Evolutionary conservation across 2,888 invertebrate species (phyloP).

Genomic region (Eretmocerus hayati): DNA sequence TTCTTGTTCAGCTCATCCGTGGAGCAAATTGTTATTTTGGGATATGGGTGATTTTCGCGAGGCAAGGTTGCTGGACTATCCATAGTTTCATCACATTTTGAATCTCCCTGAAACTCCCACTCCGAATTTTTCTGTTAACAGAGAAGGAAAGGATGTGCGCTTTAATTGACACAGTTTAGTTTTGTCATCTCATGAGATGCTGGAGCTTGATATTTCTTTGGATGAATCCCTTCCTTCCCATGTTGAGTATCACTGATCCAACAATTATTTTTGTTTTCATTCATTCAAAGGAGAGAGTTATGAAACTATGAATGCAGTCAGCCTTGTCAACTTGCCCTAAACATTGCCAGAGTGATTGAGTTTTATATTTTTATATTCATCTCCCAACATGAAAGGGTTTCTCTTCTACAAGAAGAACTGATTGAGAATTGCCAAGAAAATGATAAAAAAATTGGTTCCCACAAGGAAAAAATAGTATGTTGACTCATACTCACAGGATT

Average conservation of each 20-base stretch:
- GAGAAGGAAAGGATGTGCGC: conserved; percentile 58
- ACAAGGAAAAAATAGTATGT: too few species aligned
- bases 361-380: too few species aligned
- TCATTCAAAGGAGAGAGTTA: conserved; percentile 27
- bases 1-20: neutral
- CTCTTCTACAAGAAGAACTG: too few species aligned
- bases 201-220: conserved; percentile 22
- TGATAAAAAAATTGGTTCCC: too few species aligned
- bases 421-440: too few species aligned
- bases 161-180: conserved; percentile 38
- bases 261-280: conserved; percentile 6
- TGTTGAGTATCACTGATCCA: conserved; percentile 30
- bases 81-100: conserved; percentile 46
- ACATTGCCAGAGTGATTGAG: conserved; percentile 3
- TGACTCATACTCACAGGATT: too few species aligned
- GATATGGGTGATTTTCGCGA: conserved; percentile 27
- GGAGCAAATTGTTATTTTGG: conserved; percentile 1
- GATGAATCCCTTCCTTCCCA: conserved; percentile 51
- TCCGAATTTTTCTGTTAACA: conserved; percentile 58
- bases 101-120: conserved; percentile 48
- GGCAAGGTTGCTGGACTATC: conserved; percentile 28
- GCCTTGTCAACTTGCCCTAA: neutral
- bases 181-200: conserved; percentile 32
- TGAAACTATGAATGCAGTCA: conserved; percentile 31
- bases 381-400: too few species aligned